These are phyloP conservation scores for Agapornis canus DNA, from an alignment of 2,797 vertebrate species.

Conservation along the genomic window DNA sequence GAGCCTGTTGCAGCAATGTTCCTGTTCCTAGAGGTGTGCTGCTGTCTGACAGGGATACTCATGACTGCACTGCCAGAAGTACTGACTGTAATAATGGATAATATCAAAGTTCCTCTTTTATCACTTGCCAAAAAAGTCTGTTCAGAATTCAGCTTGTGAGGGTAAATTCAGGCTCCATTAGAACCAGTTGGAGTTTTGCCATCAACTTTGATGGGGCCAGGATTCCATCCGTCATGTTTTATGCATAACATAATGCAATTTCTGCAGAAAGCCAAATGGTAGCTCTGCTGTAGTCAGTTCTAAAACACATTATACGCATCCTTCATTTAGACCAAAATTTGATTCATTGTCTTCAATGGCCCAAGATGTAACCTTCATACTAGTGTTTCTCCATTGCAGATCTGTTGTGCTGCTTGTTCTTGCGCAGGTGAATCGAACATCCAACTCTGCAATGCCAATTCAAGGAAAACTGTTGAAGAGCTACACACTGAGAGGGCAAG, in stretches of 20 bases:
- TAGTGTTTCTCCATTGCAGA: neutral
- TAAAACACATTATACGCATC: neutral
- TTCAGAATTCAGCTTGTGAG: neutral
- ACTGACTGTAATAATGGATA: neutral
- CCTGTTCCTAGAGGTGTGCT: neutral
- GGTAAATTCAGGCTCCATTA: neutral
- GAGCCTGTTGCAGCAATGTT: neutral
- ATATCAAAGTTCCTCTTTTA: neutral
- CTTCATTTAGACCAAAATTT: neutral
- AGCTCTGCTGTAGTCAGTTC: neutral
- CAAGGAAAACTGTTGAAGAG: neutral
- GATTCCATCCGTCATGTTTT: neutral
- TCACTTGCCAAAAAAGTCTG: neutral
- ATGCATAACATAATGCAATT: neutral
- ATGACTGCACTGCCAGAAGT: neutral
- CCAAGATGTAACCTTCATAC: neutral
- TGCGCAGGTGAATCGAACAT: neutral
- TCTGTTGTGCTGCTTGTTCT: neutral
- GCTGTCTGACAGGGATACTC: neutral
- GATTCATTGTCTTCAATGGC: neutral
- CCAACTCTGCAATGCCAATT: neutral
- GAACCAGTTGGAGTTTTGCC: slow-evolving; percentile 3
- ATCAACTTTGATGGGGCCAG: neutral
- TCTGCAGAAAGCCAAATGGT: neutral
- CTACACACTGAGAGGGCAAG: neutral